Conservation (phyloP, 2,888 invertebrate genomes). For the Drosophila aldrichi region DNA sequence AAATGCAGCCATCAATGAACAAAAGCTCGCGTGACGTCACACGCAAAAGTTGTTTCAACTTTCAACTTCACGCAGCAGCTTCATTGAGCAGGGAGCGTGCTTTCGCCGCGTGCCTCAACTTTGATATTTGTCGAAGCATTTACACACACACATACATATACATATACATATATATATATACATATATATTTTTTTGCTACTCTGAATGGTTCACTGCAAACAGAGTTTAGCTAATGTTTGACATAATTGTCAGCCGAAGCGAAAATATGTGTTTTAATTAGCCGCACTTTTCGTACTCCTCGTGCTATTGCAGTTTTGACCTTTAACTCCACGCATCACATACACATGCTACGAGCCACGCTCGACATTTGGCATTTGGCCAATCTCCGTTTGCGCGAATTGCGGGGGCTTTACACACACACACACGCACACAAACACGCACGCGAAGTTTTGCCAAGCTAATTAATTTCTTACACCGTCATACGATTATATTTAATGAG, state of each 20-base stretch:
- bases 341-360: conserved; percentile 5
- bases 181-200: no score
- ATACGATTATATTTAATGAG: conserved; percentile 26
- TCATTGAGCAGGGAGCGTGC: conserved; percentile 12
- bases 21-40: conserved; percentile 64
- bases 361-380: conserved; percentile 59
- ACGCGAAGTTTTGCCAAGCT: conserved; percentile 16
- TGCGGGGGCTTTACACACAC: neutral
- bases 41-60: conserved; percentile 2
- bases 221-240: conserved; percentile 1
- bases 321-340: conserved; percentile 41
- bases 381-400: neutral
- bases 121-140: conserved; percentile 24
- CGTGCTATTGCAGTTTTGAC: conserved; percentile 45
- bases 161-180: no score
- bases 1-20: conserved; percentile 59
- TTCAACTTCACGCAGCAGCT: neutral
- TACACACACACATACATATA: no score
- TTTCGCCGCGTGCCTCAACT: conserved; percentile 46
- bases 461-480: conserved; percentile 57
- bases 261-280: conserved; percentile 37
- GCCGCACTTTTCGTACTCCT: conserved; percentile 17
- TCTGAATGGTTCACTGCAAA: neutral
- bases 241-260: conserved; percentile 4
- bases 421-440: neutral